These are phyloP conservation scores for Hydrolagus affinis DNA, from an alignment of 2,113 vertebrate species.

Conservation along the genomic window DNA sequence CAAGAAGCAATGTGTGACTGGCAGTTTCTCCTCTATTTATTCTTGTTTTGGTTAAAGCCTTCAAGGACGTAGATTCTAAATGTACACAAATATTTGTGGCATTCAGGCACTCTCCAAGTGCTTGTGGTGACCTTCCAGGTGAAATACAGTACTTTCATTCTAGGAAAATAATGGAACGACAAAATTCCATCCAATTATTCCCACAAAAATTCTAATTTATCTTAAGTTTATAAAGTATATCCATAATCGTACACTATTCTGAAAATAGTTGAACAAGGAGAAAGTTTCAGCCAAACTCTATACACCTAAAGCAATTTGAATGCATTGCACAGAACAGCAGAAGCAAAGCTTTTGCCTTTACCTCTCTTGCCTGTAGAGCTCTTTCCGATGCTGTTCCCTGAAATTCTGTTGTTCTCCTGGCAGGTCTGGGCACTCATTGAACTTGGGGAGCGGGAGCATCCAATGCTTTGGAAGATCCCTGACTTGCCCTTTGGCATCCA, in stretches of 20 bases:
- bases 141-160: background rate
- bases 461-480: no score
- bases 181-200: background rate
- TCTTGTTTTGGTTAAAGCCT: background rate
- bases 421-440: background rate
- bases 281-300: background rate
- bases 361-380: background rate
- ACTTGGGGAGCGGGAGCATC: background rate
- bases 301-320: background rate
- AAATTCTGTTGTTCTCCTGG: background rate
- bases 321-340: background rate
- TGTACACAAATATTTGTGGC: background rate
- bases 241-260: background rate
- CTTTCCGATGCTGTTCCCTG: background rate
- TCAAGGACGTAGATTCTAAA: background rate
- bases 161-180: background rate
- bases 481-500: background rate
- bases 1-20: no score
- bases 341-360: background rate
- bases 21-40: background rate
- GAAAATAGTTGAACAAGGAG: background rate
- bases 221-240: background rate
- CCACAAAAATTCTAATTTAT: background rate
- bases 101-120: background rate
- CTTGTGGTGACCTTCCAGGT: background rate